phyloP scores from a whole-genome alignment of 1,140 invertebrate genomes.

The Tenebrio molitor region DNA sequence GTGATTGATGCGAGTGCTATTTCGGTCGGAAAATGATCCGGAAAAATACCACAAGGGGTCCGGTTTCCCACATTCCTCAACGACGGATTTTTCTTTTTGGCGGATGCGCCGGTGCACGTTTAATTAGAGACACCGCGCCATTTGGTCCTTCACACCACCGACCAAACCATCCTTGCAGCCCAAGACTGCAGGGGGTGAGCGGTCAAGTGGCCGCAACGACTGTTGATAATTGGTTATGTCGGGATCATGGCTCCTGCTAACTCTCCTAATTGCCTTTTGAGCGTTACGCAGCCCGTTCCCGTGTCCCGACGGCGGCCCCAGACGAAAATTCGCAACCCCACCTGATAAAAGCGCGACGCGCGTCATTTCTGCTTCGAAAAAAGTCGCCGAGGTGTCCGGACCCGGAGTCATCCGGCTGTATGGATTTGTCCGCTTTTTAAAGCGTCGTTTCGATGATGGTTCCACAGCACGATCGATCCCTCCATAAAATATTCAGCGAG shows the following conservation, averaged over 20 bases:
- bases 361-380: too few relatives aligned
- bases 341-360: too few relatives aligned
- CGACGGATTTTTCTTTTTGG: background rate
- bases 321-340: too few relatives aligned
- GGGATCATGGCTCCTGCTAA: slow-evolving; percentile 6
- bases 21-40: slow-evolving; percentile 26
- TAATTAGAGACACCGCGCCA: too few relatives aligned
- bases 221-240: slow-evolving; percentile 24
- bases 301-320: background rate
- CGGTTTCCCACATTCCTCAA: background rate
- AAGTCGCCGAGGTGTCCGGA: too few relatives aligned
- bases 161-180: background rate
- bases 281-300: slow-evolving; percentile 8
- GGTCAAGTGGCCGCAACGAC: slow-evolving; percentile 3
- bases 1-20: slow-evolving; percentile 12
- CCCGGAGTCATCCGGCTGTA: too few relatives aligned
- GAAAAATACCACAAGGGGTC: background rate
- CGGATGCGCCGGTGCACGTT: background rate
- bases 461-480: too few relatives aligned
- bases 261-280: slow-evolving; percentile 24
- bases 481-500: too few relatives aligned
- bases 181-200: background rate
- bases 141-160: background rate
- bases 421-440: too few relatives aligned
- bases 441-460: too few relatives aligned